phyloP scores from a whole-genome alignment of 2,888 invertebrate species.

The Drosophila neutralis region DNA sequence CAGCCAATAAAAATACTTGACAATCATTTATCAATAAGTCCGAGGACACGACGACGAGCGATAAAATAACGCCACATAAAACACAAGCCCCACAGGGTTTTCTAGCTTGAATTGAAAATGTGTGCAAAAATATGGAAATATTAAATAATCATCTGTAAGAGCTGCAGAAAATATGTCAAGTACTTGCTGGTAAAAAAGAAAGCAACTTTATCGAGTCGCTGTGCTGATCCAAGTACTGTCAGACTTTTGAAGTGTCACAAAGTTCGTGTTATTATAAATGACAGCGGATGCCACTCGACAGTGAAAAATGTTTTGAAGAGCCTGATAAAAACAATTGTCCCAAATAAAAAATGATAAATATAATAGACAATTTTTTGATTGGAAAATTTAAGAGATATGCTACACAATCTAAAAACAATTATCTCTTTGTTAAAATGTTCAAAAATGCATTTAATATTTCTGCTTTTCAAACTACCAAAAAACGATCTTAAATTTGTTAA shows the following conservation, averaged over 20 bases:
- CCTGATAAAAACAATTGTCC: conserved; percentile 4
- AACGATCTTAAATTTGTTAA: too few relatives aligned
- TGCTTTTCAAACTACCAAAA: too few relatives aligned
- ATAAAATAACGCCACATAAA: conserved; percentile 12
- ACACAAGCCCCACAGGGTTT: not conserved
- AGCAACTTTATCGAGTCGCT: conserved; percentile 22
- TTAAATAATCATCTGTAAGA: conserved; percentile 59
- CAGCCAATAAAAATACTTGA: conserved; percentile 71
- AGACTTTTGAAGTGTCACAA: conserved; percentile 73
- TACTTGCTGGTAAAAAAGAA: conserved; percentile 17
- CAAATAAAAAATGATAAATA: not conserved
- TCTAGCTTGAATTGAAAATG: conserved; percentile 9
- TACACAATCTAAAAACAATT: not conserved
- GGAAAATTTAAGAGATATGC: not conserved
- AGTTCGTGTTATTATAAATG: conserved; percentile 80
- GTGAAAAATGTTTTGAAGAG: conserved; percentile 28
- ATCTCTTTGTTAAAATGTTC: not conserved
- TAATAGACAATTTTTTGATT: not conserved
- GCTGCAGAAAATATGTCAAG: conserved; percentile 56
- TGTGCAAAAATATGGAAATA: conserved; percentile 56
- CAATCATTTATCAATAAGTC: conserved; percentile 80
- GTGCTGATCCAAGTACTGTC: conserved; percentile 48
- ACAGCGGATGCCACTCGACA: conserved; percentile 54
- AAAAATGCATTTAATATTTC: too few relatives aligned
- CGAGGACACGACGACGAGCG: conserved; percentile 11